These are phyloP conservation scores for Cosmia pyralina DNA, from an alignment of 2,888 invertebrate species.

Conservation along the genomic window DNA sequence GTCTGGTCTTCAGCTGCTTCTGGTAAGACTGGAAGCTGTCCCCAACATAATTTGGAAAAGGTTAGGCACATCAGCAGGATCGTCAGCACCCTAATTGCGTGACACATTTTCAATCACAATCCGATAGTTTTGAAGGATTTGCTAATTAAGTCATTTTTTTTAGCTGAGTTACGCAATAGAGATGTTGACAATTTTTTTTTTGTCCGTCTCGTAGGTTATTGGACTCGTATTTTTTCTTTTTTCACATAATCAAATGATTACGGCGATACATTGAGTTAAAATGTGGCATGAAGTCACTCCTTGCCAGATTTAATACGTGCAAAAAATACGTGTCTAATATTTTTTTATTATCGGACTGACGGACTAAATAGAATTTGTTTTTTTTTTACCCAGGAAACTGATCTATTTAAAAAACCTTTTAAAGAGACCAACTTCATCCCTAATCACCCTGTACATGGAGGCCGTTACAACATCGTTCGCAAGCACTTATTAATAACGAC, in stretches of 20 bases:
- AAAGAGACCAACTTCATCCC: background rate
- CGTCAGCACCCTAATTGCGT: background rate
- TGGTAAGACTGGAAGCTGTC: background rate
- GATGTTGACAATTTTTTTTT: too few species aligned
- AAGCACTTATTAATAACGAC: conserved; percentile 89
- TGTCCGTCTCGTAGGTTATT: too few species aligned
- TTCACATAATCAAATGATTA: too few species aligned
- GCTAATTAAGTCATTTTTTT: too few species aligned
- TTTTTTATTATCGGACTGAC: too few species aligned
- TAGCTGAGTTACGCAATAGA: background rate
- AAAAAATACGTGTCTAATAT: background rate
- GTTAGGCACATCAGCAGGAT: background rate
- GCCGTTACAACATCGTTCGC: conserved; percentile 84
- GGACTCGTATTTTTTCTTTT: too few species aligned
- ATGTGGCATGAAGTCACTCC: too few species aligned
- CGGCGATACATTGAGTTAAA: too few species aligned
- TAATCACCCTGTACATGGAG: conserved; percentile 75
- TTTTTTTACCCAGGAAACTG: too few species aligned
- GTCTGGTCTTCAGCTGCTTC: too few species aligned
- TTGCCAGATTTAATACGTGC: too few species aligned
- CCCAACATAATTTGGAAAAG: background rate
- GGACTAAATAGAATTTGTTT: too few species aligned
- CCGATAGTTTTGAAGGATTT: background rate
- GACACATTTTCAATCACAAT: background rate
- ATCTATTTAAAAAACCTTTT: background rate